Conservation (phyloP, 2,113 vertebrate species). For the Sialia sialis region DNA sequence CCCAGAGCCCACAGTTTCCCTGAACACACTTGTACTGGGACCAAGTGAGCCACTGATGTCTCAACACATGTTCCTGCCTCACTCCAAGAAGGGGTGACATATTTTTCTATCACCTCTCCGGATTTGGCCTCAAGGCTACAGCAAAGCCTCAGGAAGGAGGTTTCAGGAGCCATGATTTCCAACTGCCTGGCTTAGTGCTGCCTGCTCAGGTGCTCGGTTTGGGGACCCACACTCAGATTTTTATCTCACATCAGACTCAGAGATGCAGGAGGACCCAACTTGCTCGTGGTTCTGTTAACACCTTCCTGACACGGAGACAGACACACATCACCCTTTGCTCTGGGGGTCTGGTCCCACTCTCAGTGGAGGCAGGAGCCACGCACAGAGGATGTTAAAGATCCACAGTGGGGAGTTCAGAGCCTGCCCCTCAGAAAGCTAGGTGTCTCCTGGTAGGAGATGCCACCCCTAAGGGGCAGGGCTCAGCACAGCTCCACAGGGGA, state of each 20-base stretch:
- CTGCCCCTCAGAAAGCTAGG: rapidly evolving
- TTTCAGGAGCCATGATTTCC: neutral
- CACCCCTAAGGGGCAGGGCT: neutral
- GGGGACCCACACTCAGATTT: neutral
- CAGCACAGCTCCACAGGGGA: rapidly evolving
- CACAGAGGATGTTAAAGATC: rapidly evolving
- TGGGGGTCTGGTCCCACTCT: neutral
- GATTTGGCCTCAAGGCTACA: neutral
- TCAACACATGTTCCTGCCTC: neutral
- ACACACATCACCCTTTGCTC: neutral
- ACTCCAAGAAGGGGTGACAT: rapidly evolving
- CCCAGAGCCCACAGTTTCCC: neutral
- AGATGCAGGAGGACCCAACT: neutral
- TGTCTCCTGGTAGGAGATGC: neutral
- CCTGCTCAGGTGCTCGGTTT: neutral
- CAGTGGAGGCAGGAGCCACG: neutral
- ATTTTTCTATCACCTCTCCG: rapidly evolving
- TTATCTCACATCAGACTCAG: neutral
- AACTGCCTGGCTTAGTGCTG: neutral
- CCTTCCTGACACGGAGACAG: neutral
- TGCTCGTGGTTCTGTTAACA: neutral
- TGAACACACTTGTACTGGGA: neutral
- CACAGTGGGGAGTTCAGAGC: neutral
- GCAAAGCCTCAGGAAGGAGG: neutral
- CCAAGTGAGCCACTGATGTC: neutral